Evolutionary conservation across 2,797 vertebrate species (phyloP).

Genomic region (Urosaurus nigricauda): DNA sequence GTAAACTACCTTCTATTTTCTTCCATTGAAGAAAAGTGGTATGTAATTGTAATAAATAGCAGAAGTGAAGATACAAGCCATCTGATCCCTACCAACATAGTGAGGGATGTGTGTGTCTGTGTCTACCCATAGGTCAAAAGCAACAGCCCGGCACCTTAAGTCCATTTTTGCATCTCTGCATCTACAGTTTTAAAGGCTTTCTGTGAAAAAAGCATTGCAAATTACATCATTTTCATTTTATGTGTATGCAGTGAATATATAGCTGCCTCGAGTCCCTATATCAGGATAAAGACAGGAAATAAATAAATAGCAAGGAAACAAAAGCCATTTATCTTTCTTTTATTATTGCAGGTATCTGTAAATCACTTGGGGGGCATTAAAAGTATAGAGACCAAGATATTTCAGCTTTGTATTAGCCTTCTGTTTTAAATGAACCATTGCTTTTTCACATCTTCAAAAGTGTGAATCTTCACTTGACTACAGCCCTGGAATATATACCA

Average conservation of each 20-base stretch:
- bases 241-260: conserved; percentile 30
- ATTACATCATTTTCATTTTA: background rate
- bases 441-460: conserved; percentile 37
- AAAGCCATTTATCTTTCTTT: background rate
- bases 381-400: conserved; percentile 35
- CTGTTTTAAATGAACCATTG: conserved; percentile 5
- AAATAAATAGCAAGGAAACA: conserved; percentile 27
- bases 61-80: background rate
- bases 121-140: background rate
- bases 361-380: conserved; percentile 51
- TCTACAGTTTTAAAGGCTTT: background rate
- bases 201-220: background rate
- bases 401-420: background rate
- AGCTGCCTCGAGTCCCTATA: no score
- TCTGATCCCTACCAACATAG: no score
- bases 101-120: background rate
- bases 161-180: background rate
- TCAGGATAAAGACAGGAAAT: no score
- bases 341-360: conserved; percentile 28
- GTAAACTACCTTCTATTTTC: no score
- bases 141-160: background rate
- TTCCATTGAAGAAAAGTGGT: background rate
- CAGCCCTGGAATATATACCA: background rate
- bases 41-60: background rate
- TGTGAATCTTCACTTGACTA: conserved; percentile 20